These are phyloP conservation scores for Rhinichthys osculus DNA, from an alignment of 2,797 vertebrate species.

Conservation along the genomic window DNA sequence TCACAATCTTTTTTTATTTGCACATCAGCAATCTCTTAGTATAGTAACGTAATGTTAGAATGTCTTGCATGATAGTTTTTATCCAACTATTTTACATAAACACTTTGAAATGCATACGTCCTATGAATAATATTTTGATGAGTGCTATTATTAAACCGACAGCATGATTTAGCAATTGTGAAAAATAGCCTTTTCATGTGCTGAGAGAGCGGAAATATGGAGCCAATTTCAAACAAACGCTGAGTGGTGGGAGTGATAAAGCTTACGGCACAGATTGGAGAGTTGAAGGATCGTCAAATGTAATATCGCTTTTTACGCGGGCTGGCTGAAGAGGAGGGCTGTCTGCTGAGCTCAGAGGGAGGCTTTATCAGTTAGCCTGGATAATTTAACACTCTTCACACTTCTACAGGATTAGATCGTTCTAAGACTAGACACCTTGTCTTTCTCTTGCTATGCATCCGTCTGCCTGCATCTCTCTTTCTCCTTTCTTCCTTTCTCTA, in stretches of 20 bases:
- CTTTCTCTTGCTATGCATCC: constrained; percentile 57
- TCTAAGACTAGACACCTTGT: constrained; percentile 63
- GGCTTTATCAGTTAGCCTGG: constrained; percentile 61
- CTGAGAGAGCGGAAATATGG: constrained; percentile 28
- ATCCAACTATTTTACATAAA: constrained; percentile 1
- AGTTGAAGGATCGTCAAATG: constrained; percentile 49
- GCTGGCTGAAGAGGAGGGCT: constrained; percentile 49
- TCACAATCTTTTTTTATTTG: neutral
- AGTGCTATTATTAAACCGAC: constrained; percentile 47
- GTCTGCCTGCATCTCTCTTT: constrained; percentile 44
- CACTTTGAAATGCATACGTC: neutral
- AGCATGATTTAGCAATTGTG: constrained; percentile 40
- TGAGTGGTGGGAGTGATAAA: constrained; percentile 47
- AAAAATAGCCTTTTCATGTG: constrained; percentile 39
- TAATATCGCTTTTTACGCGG: constrained; percentile 64
- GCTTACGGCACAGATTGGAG: constrained; percentile 36
- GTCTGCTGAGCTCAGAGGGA: constrained; percentile 53
- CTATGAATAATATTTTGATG: constrained; percentile 34
- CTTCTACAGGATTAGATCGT: constrained; percentile 70
- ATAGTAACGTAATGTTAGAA: neutral
- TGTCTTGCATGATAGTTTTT: neutral
- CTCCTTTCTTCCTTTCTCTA: constrained; percentile 8
- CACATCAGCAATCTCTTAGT: neutral
- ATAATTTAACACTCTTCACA: constrained; percentile 67
- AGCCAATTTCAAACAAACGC: constrained; percentile 44